These are phyloP conservation scores for Okapia johnstoni DNA, from an alignment of 2,113 vertebrate species.

Conservation along the genomic window DNA sequence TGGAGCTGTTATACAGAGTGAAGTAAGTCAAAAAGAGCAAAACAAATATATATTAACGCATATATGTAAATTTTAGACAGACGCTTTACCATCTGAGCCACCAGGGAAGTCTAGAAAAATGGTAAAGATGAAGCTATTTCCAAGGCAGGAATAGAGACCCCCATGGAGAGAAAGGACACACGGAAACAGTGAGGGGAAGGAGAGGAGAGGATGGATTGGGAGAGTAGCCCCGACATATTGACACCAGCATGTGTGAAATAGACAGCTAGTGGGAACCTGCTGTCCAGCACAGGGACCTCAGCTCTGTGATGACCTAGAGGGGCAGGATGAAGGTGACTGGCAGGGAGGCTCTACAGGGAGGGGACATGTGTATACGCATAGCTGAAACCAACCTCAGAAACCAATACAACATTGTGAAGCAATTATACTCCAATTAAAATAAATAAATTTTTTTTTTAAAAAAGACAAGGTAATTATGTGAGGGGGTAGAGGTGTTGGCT, in stretches of 20 bases:
- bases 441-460: background rate
- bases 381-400: background rate
- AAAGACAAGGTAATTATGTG: background rate
- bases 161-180: background rate
- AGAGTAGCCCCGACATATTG: background rate
- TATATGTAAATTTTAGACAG: too few species aligned
- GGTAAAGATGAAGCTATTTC: background rate
- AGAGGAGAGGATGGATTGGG: background rate
- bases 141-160: background rate
- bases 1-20: background rate
- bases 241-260: background rate
- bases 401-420: background rate
- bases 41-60: background rate
- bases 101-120: background rate
- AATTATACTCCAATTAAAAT: background rate
- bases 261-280: background rate
- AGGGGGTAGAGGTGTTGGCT: too few species aligned
- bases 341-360: background rate
- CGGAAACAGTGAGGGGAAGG: background rate
- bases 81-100: too few species aligned
- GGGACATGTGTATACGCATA: rapidly evolving
- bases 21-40: background rate
- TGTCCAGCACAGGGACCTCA: background rate
- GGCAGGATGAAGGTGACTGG: background rate
- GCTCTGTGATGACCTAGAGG: background rate